Base-by-base conservation (phyloP, 2,797 vertebrate species). In the Sciaenops ocellatus region DNA sequence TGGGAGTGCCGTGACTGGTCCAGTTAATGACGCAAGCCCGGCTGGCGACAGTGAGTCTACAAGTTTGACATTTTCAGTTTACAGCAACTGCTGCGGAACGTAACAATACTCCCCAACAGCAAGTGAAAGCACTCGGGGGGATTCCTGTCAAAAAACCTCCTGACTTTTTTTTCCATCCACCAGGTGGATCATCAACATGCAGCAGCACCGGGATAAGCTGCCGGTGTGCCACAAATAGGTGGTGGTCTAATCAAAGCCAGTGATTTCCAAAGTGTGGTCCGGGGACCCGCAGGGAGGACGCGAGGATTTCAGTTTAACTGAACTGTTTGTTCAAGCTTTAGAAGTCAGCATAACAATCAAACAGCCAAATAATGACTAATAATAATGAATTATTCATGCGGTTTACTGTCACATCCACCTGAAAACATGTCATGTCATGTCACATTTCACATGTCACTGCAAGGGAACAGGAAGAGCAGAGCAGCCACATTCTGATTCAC, bases 41-140 rank as follows among this genome's bases (percentile, higher is more conserved):
- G 76, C 93, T 95, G 96, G 96, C 96, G 96, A 96, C 96, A 96
- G 90, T 62, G 85, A 95, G 96, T 96, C 96, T 96, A 94, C 93
- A 95, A 96, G 94, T 96, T 96, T 96, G 95, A 96, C 96, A 96
- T 96, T 95, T 96, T 95, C 95, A 95, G 95, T 96, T 95, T 95
- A 96, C 95, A 95, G 93, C 95, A 95, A 95, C 95, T 96, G 95
- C 95, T 89, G 93, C 90, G 85, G 90, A 91, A 92, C 91, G 83
- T 90, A 95, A 95, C 95, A 90, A 93, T 93, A 89, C 93, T 89
- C 85, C 34, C 85, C 67, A 80, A 71, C 89, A 80, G 71, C 41
- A 80, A 84, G 76, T 62, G 67, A 88, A 86, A 79, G 67, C 85
- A 59, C 87, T 76, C 72, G 17, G 68, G 68, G 34, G 60, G 84